These are phyloP conservation scores for Bimastos eiseni DNA, from an alignment of 2,888 invertebrate species.

Conservation along the genomic window DNA sequence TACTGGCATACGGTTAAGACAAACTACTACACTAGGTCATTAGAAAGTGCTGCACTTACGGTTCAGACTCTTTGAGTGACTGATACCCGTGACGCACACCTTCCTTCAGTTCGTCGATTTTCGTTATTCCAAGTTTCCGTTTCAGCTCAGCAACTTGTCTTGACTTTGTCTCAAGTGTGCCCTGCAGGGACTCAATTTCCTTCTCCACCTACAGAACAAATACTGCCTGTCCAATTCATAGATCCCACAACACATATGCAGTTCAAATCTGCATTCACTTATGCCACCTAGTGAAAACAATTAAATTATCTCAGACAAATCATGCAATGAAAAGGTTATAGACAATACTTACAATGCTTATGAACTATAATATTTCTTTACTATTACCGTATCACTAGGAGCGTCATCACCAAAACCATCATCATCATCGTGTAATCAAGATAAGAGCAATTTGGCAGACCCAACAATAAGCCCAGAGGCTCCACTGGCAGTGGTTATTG, in stretches of 20 bases:
- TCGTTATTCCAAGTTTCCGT: slow-evolving; percentile 17
- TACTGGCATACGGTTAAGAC: neutral
- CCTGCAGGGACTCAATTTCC: slow-evolving; percentile 3
- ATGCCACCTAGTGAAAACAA: neutral
- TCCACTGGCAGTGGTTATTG: no score
- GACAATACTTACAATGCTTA: neutral
- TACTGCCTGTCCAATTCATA: neutral
- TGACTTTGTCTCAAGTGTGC: neutral
- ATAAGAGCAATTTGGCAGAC: neutral
- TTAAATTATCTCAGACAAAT: neutral
- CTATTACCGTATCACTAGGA: neutral
- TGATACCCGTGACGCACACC: slow-evolving; percentile 1
- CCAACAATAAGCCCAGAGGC: no score
- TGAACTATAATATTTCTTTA: neutral
- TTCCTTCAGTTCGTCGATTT: slow-evolving; percentile 14
- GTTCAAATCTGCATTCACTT: neutral
- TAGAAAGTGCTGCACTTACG: slow-evolving; percentile 14
- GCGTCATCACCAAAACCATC: no score
- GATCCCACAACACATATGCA: neutral
- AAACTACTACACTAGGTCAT: neutral
- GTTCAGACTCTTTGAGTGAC: slow-evolving; percentile 23
- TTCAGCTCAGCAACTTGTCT: slow-evolving; percentile 14
- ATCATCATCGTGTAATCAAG: neutral
- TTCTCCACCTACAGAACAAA: slow-evolving; percentile 16
- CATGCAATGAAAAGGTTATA: neutral